Evolutionary conservation across 2,888 invertebrate species (phyloP), one percentile per base, ranked within the genome.

Genomic region (Diabrotica balteata): DNA sequence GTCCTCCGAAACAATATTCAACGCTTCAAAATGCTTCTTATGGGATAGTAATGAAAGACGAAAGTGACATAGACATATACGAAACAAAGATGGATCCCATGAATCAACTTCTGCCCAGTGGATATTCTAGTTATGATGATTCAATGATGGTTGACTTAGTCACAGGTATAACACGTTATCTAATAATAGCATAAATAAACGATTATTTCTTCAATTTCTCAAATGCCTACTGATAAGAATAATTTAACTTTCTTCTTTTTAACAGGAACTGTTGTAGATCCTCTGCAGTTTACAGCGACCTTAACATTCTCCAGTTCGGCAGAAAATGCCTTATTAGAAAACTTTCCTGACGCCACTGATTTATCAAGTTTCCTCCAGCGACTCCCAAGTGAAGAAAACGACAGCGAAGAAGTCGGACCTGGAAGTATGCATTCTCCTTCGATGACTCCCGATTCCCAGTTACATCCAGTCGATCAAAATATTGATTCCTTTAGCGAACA

Each of bases 11-110:
- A 83, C 80, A 80, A 72, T 93, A 93, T 85, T 92, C 93, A 7
- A 86, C 93, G 68, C 87, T 93, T 80, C 93, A 93, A 82, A 94
- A 90, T 76, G 93, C 94, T 73, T 92, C 92, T 10, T 94, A 94
- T 77, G 94, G 52, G 84, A 92, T 78, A 7, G 76, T 79, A 88
- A 91, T 66, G 86, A 94, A 71, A 93, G 94, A 84, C 92, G 94
- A 79, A 93, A 91, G 91, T 68, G 92, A 93, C 77, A 82, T 90
- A 57, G 92, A 92, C 68, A 80, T 84, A 17, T 93, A 93, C 82
- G 91, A 91, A 77, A 87, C 87, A 45, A 93, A 93, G 84, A 86
- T 93, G 72, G 93, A 92, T 79, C 85, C 86, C 69, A 88, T 89
- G 82, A 87, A 86, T 74, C 90, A 90, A 68, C 85, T 89, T 69